Evolutionary conservation across 2,888 invertebrate genomes (phyloP), one percentile per base, ranked within the genome.

Genomic region (Lochmaea capreae): DNA sequence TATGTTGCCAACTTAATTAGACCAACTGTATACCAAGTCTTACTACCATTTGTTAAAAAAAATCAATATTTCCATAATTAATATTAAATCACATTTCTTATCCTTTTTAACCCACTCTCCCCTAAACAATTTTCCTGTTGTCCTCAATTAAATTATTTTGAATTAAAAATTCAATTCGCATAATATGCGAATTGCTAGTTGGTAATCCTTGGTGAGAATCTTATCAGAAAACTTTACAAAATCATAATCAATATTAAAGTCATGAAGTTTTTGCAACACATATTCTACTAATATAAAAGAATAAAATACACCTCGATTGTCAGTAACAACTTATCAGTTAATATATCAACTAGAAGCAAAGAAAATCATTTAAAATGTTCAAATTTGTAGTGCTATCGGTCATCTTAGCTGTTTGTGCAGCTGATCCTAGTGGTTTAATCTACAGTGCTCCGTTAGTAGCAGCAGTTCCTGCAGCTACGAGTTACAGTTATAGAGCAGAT

Each of bases 211-310:
- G 39, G 16, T 16, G 16, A 18, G 39, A 61, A 33, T 61, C 14
- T 16, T 16, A 61, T 39, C 14, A 9, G 16, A 14, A 61, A 61
- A 8, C 3, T 39, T 58, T 61, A 54, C 54, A 54, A 54, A 54
- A 52, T 52, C 57, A 59, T 26, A 59, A 22, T 59, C n/a, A 59
- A 26, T 14, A 59, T 59, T 59, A 3, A 22, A 59, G n/a, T 59
- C 59, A 59, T 26, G 59, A 59, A 12, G 22, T 26, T 26, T 26
- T 1, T 59, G 11, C 14, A 39, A 18, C 18, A 6, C 14, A 18
- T 9, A 33, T 61, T 14, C 26, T 9, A 61, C 39, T n/a, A 26
- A 10, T 61, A 61, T 54, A 54, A 61, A 61, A 61, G 61, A 1
- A 2, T 8, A 39, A 39, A 61, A n/a, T 12, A 3, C 2, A 0